Evolutionary conservation across 1,140 invertebrate genomes (phyloP), one percentile per base, ranked within the genome.

Genomic region (Cydia fagiglandana): DNA sequence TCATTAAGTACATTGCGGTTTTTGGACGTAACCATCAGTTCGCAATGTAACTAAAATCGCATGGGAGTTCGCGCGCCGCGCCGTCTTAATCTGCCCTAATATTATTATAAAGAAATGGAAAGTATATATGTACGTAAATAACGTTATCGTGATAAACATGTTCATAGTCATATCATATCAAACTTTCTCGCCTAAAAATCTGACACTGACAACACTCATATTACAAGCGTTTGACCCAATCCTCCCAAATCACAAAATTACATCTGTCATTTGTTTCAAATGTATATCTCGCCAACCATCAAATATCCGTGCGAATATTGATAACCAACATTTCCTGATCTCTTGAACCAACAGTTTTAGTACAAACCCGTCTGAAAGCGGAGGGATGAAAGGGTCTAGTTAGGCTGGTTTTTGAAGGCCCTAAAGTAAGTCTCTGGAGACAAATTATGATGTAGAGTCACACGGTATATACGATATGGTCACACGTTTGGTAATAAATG

Each of bases 221-320:
- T 68, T 68, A 34, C 74, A 74, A 28, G 75, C 73, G 73, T 53
- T 79, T 85, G 82, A 82, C 82, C 82, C 76, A 50, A 53, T 34
- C 64, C 64, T 30, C 13, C 30, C 38, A 73, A 79, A 84, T 84
- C 81, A 84, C 13, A 77, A 73, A 78, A 80, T 80, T 77, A 79
- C 77, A 80, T 80, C 78, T 82, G 74, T 86, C 83, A 80, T 76
- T 83, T 80, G 76, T 77, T 82, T 50, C 70, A 20, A 79, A 84
- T 82, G 77, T 78, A 79, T 83, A 80, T 75, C 79, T 79, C 81
- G 81, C 80, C 75, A 77, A 79, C 78, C 76, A 86, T 81, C 81
- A 81, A 81, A 90, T 90, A 88, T 84, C 78, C 89, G 88, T 91
- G 89, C 83, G 89, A 89, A 87, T 83, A 45, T 61, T 68, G 64